Base-by-base conservation (phyloP, 2,888 invertebrate species). In the Hirtodrosophila alboralis region DNA sequence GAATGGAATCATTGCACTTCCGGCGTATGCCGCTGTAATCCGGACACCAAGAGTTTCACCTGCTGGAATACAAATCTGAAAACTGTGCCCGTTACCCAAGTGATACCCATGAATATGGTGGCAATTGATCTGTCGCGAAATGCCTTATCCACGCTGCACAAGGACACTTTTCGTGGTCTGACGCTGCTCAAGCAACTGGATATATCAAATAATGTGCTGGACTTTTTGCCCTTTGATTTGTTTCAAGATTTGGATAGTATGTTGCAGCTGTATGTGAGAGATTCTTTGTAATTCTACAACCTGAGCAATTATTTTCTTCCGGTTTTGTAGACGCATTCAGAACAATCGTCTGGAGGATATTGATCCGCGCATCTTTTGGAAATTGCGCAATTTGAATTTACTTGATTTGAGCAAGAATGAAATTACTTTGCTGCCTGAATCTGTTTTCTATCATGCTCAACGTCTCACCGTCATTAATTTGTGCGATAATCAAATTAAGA, bases 101-200 rank as follows among this genome's bases (percentile, higher is more conserved):
- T 92, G n/a, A 91, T 94, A 26, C 94, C 94, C 1, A 90, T 91
- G 73, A 93, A 94, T 78, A 92, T 93, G 52, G 90, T 92, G 41
- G 90, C 91, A 52, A 92, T 94, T 54, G 95, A 95, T 86, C 88
- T 95, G 12, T 94, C 94, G 0, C 91, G 93, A n/a, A 95, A 95
- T 80, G 90, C 90, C n/a, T 87, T 95, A 30, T 92, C 92, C 13
- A 93, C 94, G 0, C 83, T 95, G 9, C 93, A 94, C 87, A 93
- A 93, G 81, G 92, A 93, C 65, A 92, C 93, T 0, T 94, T 95
- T 76, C 91, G 91, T 12, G 92, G 92, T 8, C 86, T 95, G 69
- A 91, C 91, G 1, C 91, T 92, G 60, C 87, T 95, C 9, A 91
- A 91, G 72, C 92, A 93, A 74, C 79, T 94, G 52, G 93, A 95